Conservation (phyloP, 2,797 vertebrate genomes). For the Melanotaenia boesemani region DNA sequence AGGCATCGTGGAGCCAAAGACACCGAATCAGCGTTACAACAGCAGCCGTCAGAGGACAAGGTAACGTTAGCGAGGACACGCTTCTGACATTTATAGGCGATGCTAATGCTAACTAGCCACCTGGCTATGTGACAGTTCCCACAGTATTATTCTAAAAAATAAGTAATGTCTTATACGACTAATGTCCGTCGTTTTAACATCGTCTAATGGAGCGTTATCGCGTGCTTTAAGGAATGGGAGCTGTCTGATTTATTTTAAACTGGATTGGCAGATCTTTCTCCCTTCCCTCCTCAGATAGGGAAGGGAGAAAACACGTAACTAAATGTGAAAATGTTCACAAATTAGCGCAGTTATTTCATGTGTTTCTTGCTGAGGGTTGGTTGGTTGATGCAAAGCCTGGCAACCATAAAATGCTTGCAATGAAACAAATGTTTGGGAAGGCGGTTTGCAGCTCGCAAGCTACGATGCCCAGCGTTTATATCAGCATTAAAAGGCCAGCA, state of each 20-base stretch:
- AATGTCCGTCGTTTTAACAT: neutral
- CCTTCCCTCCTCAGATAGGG: slow-evolving; percentile 43
- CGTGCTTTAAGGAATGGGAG: too few relatives aligned
- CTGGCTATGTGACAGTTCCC: neutral
- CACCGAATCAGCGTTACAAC: slow-evolving; percentile 66
- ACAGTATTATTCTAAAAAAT: neutral
- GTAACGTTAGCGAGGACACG: slow-evolving; percentile 58
- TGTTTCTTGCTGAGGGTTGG: neutral
- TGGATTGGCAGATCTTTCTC: slow-evolving; percentile 42
- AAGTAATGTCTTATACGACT: neutral
- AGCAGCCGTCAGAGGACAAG: slow-evolving; percentile 82
- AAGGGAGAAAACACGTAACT: slow-evolving; percentile 25
- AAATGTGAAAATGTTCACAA: neutral
- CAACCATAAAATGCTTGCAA: neutral
- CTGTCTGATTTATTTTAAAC: neutral
- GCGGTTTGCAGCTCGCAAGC: neutral
- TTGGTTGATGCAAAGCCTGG: neutral
- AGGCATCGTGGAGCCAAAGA: slow-evolving; percentile 80
- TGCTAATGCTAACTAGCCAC: slow-evolving; percentile 54
- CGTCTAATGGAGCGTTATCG: rapidly evolving
- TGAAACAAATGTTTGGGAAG: neutral
- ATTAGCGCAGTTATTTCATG: rapidly evolving
- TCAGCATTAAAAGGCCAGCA: neutral
- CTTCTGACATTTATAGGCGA: slow-evolving; percentile 4
- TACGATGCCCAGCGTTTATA: neutral